Percentiles rank a stretch among this genome's conserved stretches.
Conservation (phyloP, 2,113 vertebrate genomes). For the Amblyopsis rosae region DNA sequence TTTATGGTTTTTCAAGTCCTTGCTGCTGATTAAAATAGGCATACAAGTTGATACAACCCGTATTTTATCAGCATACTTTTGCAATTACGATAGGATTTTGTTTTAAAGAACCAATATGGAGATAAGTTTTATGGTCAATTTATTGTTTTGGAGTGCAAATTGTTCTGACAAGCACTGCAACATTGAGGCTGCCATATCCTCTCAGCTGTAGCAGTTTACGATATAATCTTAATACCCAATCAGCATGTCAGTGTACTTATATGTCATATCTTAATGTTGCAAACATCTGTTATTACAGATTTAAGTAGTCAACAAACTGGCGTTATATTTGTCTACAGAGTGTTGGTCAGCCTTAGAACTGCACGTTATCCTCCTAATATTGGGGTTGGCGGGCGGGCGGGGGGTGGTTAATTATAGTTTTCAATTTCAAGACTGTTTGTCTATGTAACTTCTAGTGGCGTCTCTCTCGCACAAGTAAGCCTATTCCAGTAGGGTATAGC, state of each 20-base stretch:
- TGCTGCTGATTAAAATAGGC: not conserved
- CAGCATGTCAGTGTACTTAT: constrained; percentile 12
- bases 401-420: too few relatives aligned
- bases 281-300: too few relatives aligned
- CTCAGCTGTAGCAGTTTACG: constrained; percentile 25
- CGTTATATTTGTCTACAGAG: too few relatives aligned
- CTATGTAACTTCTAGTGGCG: not conserved
- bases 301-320: too few relatives aligned
- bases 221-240: constrained; percentile 51
- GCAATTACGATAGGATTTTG: constrained; percentile 10
- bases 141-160: constrained; percentile 52
- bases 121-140: constrained; percentile 33
- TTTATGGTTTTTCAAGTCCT: constrained; percentile 21
- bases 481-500: too few relatives aligned
- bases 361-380: too few relatives aligned
- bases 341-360: too few relatives aligned
- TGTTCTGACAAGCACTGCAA: constrained; percentile 53
- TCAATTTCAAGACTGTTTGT: not conserved
- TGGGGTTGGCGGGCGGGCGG: too few relatives aligned
- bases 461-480: not conserved
- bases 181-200: constrained; percentile 33
- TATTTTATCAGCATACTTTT: constrained; percentile 8
- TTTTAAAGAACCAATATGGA: constrained; percentile 15
- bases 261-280: too few relatives aligned
- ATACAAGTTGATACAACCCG: not conserved